Evolutionary conservation across 2,888 invertebrate species (phyloP), one percentile per base, ranked within the genome.

Genomic region (Emmelina monodactyla): DNA sequence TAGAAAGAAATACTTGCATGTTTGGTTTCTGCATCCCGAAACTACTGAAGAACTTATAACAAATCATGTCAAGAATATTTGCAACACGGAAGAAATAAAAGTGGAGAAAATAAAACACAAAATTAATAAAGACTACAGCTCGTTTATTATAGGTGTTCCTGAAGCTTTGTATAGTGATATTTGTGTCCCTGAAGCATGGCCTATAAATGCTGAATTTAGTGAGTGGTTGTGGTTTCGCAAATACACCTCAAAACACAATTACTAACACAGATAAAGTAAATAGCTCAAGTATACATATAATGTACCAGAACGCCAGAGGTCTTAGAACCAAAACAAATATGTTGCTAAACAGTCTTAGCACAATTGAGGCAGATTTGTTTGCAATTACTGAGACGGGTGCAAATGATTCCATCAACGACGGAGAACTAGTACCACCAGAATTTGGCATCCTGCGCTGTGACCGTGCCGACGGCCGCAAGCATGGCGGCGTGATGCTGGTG

Each of bases 311-410:
- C 13, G 37, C 34, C 7, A 31, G 36, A 35, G 42, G 40, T 9
- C 33, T 42, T 11, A 28, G 37, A 16, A 34, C 37, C 1, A 37
- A 41, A 16, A 10, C 29, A 19, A 28, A 38, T 22, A 35, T 33
- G 5, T 44, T 45, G 31, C 25, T 35, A 28, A 10, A 5, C 1
- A 31, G 33, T 6, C 10, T 49, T 6, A 16, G 28, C 9, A 4
- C 37, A 3, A 35, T 34, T 3, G 14, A 28, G 9, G 35, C 36
- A 2, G 46, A 50, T 15, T 14, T 50, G 14, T 47, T 39, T 34
- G 49, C 47, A 3, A 41, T 50, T 2, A 49, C 49, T 5, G 48
- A 48, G 32, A 43, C 36, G 1, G 43, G 45, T 1, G 44, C 42
- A 16, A 43, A 40, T 35, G 22, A 42, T 14, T 45, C 46, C 1